A percentile compares a stretch with the other conserved stretches of the same genome.
Conservation (phyloP, 1,140 invertebrate species). For the Mamestra configurata region DNA sequence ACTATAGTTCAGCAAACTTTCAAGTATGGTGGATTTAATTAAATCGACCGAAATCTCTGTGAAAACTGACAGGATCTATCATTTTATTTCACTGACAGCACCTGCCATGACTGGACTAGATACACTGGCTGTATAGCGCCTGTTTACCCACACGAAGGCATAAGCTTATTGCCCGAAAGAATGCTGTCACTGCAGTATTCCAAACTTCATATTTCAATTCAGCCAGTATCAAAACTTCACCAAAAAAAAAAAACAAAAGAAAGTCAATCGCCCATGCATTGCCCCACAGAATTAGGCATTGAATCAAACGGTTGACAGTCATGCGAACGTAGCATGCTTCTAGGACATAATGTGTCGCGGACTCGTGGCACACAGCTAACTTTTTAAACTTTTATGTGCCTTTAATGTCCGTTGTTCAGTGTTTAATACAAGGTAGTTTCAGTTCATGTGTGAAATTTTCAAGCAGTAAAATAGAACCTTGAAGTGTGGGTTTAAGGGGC, state of each 20-base stretch:
- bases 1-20: no score
- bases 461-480: conserved; percentile 1
- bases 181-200: neutral
- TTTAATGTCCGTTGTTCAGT: conserved; percentile 42
- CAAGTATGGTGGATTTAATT: no score
- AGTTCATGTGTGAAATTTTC: conserved; percentile 3
- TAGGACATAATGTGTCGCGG: conserved; percentile 37
- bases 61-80: no score
- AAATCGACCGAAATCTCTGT: no score
- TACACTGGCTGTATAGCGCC: no score
- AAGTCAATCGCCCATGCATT: conserved; percentile 47
- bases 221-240: neutral
- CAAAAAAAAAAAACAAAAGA: conserved; percentile 7
- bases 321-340: conserved; percentile 61
- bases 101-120: no score
- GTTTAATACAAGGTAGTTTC: neutral
- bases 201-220: neutral
- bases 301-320: conserved; percentile 63
- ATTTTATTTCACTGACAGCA: no score
- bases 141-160: no score
- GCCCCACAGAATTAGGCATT: conserved; percentile 54
- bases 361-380: neutral
- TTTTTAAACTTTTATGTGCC: conserved; percentile 52
- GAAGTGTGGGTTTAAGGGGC: conserved; percentile 5
- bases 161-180: no score